These are phyloP conservation scores for Taxidea taxus DNA, from an alignment of 2,113 vertebrate species.

Conservation along the genomic window DNA sequence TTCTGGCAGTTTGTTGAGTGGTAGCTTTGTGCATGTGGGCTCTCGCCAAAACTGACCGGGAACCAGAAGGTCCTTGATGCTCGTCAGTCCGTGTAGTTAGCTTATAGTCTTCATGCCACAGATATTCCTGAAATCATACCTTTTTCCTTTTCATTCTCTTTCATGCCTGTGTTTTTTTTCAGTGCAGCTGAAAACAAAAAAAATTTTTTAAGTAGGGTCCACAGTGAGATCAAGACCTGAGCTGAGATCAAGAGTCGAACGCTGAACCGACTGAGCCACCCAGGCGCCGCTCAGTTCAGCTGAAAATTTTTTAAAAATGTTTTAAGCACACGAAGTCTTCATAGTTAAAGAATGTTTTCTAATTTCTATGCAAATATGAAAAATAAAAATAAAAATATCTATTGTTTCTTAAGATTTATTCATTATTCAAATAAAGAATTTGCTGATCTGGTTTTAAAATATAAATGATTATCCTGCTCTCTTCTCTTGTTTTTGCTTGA, in stretches of 20 bases:
- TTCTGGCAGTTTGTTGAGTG: neutral
- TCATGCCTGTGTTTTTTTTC: neutral
- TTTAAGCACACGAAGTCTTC: neutral
- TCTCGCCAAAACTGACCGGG: neutral
- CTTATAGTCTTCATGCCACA: accelerated
- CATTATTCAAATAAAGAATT: neutral
- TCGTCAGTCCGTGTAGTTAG: neutral
- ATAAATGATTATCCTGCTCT: neutral
- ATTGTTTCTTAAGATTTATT: slow-evolving; percentile 11
- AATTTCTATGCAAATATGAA: neutral
- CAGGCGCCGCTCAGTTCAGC: neutral
- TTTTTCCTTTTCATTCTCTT: neutral
- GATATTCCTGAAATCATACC: neutral
- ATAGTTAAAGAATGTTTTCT: neutral
- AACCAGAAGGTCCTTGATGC: slow-evolving; percentile 24
- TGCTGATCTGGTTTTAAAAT: slow-evolving; percentile 23
- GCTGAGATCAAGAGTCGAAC: neutral
- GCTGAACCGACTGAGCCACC: neutral
- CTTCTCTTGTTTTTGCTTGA: neutral
- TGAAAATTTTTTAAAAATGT: neutral
- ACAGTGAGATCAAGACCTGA: neutral
- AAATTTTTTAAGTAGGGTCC: neutral
- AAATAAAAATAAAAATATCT: neutral
- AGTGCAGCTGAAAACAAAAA: neutral
- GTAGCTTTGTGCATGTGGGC: slow-evolving; percentile 15